Evolutionary conservation across 2,797 vertebrate species (phyloP).

Genomic region (Tachyglossus aculeatus): DNA sequence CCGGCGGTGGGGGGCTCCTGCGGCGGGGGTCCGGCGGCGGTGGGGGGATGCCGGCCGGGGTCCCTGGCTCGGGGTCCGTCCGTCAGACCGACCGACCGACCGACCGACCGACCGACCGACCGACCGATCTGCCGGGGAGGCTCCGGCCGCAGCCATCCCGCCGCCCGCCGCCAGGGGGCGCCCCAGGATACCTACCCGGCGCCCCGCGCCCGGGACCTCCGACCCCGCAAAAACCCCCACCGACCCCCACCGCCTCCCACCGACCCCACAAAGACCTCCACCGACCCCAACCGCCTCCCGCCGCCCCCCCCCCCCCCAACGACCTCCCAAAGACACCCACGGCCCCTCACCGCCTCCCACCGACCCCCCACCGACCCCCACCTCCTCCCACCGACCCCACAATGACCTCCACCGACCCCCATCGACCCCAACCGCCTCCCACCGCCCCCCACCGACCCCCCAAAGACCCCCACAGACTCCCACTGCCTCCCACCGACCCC

Average conservation of each 20-base stretch:
- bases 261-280: background rate
- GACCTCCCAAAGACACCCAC: background rate
- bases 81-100: no score
- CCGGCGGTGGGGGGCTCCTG: no score
- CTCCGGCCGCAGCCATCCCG: background rate
- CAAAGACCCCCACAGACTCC: no score
- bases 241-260: background rate
- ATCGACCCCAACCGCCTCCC: background rate
- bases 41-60: no score
- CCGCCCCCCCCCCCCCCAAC: background rate
- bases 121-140: no score
- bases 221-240: background rate
- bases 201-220: rapidly evolving
- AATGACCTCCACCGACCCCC: background rate
- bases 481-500: background rate
- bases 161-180: background rate
- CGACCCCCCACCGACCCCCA: background rate
- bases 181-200: background rate
- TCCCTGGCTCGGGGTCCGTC: no score
- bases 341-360: background rate
- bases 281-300: background rate
- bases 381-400: background rate
- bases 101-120: no score
- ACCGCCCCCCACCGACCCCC: rapidly evolving
- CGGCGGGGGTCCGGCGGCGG: no score